Percentiles rank a stretch among this genome's conserved stretches.
Evolutionary conservation across 1,140 invertebrate species (phyloP).

Genomic region (Ceratina australensis): DNA sequence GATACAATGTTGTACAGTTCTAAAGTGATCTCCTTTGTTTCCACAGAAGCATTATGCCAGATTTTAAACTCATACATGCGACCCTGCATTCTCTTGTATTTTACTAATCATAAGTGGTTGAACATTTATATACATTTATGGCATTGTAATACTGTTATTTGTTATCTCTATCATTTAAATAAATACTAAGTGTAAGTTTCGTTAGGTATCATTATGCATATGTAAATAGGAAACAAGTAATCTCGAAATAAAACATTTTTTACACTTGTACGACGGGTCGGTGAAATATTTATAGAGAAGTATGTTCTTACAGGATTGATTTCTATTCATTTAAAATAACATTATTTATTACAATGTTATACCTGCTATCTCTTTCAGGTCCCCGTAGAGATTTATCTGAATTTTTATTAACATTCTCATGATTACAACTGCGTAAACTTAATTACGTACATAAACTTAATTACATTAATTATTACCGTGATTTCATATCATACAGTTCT

Average conservation of each 20-base stretch:
- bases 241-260: conserved; percentile 15
- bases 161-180: conserved; percentile 67
- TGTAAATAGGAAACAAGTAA: conserved; percentile 18
- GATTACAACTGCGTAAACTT: conserved; percentile 42
- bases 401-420: conserved; percentile 33
- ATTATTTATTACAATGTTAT: conserved; percentile 42
- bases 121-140: conserved; percentile 38
- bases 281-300: conserved; percentile 29
- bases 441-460: conserved; percentile 47
- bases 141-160: conserved; percentile 56
- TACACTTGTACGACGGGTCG: conserved; percentile 17
- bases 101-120: background rate
- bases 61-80: conserved; percentile 2
- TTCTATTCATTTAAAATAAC: conserved; percentile 2
- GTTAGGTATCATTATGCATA: conserved; percentile 15
- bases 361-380: too few relatives aligned
- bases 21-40: background rate
- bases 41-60: background rate
- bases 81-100: background rate
- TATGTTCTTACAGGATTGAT: conserved; percentile 19
- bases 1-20: background rate
- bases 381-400: conserved; percentile 27
- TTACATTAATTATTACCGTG: conserved; percentile 66
- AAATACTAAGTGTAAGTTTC: conserved; percentile 52
- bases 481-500: conserved; percentile 39